Conservation (phyloP, 2,113 vertebrate genomes). For the Psammodynastes pulverulentus region DNA sequence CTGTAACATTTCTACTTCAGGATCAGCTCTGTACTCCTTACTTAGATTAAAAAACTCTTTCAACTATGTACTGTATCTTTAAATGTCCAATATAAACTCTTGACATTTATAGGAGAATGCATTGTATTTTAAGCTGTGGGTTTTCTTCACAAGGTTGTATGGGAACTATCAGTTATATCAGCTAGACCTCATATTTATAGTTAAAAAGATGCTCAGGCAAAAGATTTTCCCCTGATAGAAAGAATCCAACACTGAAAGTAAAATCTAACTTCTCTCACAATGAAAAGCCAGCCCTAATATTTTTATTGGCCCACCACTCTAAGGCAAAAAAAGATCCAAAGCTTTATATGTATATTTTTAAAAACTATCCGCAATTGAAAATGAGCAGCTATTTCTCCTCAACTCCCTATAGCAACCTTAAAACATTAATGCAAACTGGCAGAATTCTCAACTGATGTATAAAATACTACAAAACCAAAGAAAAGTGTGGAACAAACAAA, state of each 20-base stretch:
- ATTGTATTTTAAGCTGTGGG: background rate
- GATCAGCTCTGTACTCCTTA: background rate
- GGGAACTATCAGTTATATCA: background rate
- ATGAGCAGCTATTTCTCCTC: conserved; percentile 64
- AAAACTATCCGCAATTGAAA: conserved; percentile 62
- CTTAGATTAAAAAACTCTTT: background rate
- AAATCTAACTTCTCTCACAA: conserved; percentile 57
- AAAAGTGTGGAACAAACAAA: conserved; percentile 12
- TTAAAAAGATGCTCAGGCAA: background rate
- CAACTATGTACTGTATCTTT: background rate
- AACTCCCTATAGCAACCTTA: conserved; percentile 62
- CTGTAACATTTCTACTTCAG: background rate
- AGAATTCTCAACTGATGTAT: conserved; percentile 62
- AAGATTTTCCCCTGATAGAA: background rate
- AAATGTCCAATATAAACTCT: background rate
- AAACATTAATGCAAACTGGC: conserved; percentile 59
- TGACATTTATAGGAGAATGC: background rate
- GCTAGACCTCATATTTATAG: background rate
- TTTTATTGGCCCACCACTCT: conserved; percentile 65
- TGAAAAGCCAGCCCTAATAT: conserved; percentile 63
- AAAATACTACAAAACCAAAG: conserved; percentile 57
- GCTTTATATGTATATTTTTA: conserved; percentile 64
- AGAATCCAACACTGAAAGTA: conserved; percentile 27
- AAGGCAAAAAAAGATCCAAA: conserved; percentile 58
- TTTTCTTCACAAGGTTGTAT: background rate